phyloP scores from a whole-genome alignment of 2,797 vertebrate genomes.

The Pseudochromis fuscus region DNA sequence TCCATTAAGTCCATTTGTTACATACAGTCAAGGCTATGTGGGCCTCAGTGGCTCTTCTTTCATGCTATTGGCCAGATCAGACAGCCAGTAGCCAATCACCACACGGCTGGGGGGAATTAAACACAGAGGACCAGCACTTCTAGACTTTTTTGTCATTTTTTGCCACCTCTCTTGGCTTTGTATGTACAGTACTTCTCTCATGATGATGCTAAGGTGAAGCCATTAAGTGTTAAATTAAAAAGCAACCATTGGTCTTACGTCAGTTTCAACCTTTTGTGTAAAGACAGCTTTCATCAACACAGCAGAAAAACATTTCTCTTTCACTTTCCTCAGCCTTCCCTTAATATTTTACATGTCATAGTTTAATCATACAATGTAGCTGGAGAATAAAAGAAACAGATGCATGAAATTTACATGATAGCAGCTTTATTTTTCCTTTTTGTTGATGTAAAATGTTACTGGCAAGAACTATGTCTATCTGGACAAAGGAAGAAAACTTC shows the following conservation, averaged over 20 bases:
- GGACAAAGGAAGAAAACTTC: not conserved
- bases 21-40: not conserved
- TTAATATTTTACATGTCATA: no score
- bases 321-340: no score
- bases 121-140: not conserved
- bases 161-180: not conserved
- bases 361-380: no score
- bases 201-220: not conserved
- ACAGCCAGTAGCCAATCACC: not conserved
- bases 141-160: not conserved
- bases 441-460: constrained; percentile 5
- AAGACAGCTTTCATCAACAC: not conserved
- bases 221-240: not conserved
- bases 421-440: constrained; percentile 4
- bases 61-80: not conserved
- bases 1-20: no score
- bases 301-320: no score
- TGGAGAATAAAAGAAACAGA: no score
- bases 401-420: no score
- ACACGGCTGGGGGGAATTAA: no score
- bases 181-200: not conserved
- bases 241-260: not conserved
- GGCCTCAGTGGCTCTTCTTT: not conserved
- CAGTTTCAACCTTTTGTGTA: not conserved
- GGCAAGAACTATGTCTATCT: not conserved